Evolutionary conservation across 2,888 invertebrate species (phyloP).

Genomic region (Cistogaster globosa): DNA sequence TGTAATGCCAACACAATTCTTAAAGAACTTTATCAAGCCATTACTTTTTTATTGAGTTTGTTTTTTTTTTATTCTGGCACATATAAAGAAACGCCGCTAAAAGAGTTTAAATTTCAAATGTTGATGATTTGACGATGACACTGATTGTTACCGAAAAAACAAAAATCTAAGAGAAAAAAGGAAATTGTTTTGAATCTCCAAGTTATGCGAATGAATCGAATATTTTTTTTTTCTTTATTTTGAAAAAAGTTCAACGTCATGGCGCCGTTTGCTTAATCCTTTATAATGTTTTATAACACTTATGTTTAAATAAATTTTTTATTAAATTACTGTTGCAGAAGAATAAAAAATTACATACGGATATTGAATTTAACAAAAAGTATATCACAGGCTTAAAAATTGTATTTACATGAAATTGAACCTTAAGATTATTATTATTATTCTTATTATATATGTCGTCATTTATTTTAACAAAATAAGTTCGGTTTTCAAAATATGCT

Average conservation of each 20-base stretch:
- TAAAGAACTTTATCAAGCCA: slow-evolving; percentile 51
- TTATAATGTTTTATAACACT: slow-evolving; percentile 37
- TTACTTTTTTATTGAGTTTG: slow-evolving; percentile 16
- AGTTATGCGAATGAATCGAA: slow-evolving; percentile 54
- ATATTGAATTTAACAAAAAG: slow-evolving; percentile 42
- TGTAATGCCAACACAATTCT: slow-evolving; percentile 61
- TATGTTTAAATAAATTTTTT: slow-evolving; percentile 19
- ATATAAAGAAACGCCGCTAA: slow-evolving; percentile 53
- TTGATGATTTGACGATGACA: slow-evolving; percentile 72
- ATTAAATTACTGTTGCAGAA: slow-evolving; percentile 4
- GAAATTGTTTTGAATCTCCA: slow-evolving; percentile 67
- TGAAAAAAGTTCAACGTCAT: slow-evolving; percentile 62
- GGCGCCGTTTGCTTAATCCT: slow-evolving; percentile 68
- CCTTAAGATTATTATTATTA: background rate
- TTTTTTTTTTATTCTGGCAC: background rate
- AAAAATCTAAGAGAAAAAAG: slow-evolving; percentile 21
- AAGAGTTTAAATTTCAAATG: slow-evolving; percentile 67
- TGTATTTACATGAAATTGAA: background rate
- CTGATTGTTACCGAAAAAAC: slow-evolving; percentile 60
- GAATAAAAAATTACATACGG: slow-evolving; percentile 61
- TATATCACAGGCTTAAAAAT: background rate
- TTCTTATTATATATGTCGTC: too few species aligned
- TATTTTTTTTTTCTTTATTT: slow-evolving; percentile 30
- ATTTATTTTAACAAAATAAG: too few species aligned
- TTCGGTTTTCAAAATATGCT: too few species aligned